phyloP scores from a whole-genome alignment of 2,113 vertebrate species.

The Equus przewalskii region DNA sequence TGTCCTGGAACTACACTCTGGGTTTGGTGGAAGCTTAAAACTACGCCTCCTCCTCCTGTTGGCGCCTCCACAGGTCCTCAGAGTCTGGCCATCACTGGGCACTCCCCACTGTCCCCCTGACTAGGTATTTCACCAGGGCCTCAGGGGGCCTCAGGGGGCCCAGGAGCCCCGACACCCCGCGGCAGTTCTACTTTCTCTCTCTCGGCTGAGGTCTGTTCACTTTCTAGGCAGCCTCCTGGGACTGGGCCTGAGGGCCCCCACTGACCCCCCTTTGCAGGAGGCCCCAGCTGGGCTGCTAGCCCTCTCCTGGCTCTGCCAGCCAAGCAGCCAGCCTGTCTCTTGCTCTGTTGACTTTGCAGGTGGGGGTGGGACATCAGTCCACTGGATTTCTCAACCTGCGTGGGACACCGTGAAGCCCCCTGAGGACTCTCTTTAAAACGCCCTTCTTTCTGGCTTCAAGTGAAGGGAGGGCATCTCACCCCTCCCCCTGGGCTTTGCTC shows the following conservation, averaged over 20 bases:
- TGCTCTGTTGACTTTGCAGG: neutral
- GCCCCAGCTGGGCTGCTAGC: fast-evolving
- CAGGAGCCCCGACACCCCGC: neutral
- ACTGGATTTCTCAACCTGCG: neutral
- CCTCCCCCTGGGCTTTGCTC: too few species aligned
- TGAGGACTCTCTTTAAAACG: neutral
- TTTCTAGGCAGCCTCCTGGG: neutral
- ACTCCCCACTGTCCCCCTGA: too few species aligned
- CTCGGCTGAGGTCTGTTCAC: neutral
- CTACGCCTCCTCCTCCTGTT: neutral
- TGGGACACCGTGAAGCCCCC: neutral
- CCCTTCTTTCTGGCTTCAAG: neutral
- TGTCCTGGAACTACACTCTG: neutral
- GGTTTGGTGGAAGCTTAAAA: neutral
- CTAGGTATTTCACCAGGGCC: neutral
- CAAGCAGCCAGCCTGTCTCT: too few species aligned
- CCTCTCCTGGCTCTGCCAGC: neutral
- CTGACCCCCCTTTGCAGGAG: neutral
- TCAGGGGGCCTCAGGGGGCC: neutral
- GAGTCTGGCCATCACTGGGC: neutral
- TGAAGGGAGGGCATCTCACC: neutral
- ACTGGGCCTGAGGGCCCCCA: neutral
- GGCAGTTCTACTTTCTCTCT: neutral
- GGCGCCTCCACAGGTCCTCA: neutral
- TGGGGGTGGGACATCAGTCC: too few species aligned